These are phyloP conservation scores for Lepisosteus oculatus DNA, from an alignment of 2,113 vertebrate genomes.

Conservation along the genomic window DNA sequence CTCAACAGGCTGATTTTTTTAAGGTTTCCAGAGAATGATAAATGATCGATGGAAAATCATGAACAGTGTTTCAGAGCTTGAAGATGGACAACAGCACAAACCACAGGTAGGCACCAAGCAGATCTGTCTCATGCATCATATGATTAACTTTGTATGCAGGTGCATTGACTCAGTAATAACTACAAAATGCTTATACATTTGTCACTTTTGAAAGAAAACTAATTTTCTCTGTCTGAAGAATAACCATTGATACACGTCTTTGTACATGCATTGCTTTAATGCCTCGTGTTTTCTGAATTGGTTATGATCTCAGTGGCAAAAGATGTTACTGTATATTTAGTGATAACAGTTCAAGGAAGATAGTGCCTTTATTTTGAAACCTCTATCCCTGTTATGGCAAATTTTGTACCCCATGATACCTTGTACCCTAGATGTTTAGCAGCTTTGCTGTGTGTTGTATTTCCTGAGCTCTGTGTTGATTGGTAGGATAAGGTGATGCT, in stretches of 20 bases:
- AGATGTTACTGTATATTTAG: too few relatives aligned
- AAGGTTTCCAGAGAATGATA: conserved; percentile 65
- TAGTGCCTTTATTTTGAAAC: conserved; percentile 8
- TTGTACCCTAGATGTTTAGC: conserved; percentile 26
- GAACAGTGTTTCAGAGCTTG: conserved; percentile 77
- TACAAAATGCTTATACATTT: too few relatives aligned
- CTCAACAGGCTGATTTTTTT: conserved; percentile 44
- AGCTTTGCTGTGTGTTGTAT: conserved; percentile 37
- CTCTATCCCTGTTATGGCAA: background rate
- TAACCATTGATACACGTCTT: too few relatives aligned
- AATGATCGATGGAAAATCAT: conserved; percentile 73
- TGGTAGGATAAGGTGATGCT: background rate
- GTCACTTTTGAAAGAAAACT: too few relatives aligned
- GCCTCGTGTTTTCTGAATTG: too few relatives aligned
- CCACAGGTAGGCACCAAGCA: conserved; percentile 58
- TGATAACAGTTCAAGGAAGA: conserved; percentile 1
- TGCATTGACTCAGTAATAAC: too few relatives aligned
- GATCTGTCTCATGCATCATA: too few relatives aligned
- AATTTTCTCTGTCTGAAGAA: too few relatives aligned
- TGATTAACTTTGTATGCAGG: too few relatives aligned
- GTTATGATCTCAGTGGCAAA: too few relatives aligned
- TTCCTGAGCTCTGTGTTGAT: conserved; percentile 15
- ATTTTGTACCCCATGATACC: too few relatives aligned
- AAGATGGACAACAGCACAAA: conserved; percentile 74
- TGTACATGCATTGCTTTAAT: too few relatives aligned